Base-by-base conservation (phyloP, 1,140 invertebrate species). In the Mercenaria mercenaria region DNA sequence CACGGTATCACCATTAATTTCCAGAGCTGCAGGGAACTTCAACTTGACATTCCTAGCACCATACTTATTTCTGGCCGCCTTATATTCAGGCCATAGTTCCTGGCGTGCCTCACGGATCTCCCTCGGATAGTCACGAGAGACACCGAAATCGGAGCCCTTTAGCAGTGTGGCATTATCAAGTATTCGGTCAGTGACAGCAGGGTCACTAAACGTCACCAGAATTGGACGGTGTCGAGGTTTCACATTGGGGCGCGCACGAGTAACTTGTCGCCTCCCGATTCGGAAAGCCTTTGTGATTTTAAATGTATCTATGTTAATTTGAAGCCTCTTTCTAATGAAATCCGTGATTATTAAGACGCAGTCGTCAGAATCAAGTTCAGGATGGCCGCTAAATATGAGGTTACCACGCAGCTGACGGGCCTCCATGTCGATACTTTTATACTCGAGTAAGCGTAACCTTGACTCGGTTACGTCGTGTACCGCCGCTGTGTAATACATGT, bases 71-170 rank as follows among this genome's bases (percentile, higher is more conserved):
- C 43, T 41, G 2, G 77, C 77, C 10, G 52, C n/a, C 32, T 81
- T 81, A 26, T 37, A 81, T 3, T 81, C 77, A 0, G 77, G 52
- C 77, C 77, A 81, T n/a, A 56, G 8, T 59, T 81, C 43, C 18
- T 81, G 32, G 0, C 77, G 47, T 10, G 77, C 77, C 1, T 81
- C 47, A 10, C 77, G 32, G 39, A 81, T 81, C 18, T 81, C 77
- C 13, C 47, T 20, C 0, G 77, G 77, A 26, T 81, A 81, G 47
- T 81, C 77, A 0, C 77, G 15, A 1, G 77, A 81, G 4, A 81
- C 59, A 10, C 47, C 77, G 34, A 34, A 81, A 37, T 32, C 8
- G 20, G 77, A 32, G 20, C 41, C 41, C 18, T 43, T 74, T n/a
- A 74, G n/a, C 37, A 43, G 23, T 23, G 37, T 11, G 2, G 41